These are phyloP conservation scores for Lepus oiostolus DNA, from an alignment of 2,797 vertebrate genomes.

Conservation along the genomic window DNA sequence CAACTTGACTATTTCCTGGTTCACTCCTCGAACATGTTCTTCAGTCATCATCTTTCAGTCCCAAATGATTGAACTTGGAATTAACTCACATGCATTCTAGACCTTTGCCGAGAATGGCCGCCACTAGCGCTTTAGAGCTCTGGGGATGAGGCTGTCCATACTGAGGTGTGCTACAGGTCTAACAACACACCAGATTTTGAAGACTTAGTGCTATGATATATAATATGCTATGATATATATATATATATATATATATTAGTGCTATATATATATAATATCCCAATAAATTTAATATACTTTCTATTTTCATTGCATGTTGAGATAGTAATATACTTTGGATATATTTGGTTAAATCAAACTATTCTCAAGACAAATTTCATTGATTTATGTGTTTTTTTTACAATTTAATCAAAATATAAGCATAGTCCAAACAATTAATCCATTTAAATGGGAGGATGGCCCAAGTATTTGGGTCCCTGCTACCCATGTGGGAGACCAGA, in stretches of 20 bases:
- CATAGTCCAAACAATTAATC: too few relatives aligned
- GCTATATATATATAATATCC: background rate
- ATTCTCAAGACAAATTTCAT: conserved; percentile 6
- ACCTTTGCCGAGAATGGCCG: background rate
- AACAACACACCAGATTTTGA: background rate
- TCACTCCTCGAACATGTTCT: background rate
- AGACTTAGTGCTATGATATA: background rate
- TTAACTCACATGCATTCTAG: background rate
- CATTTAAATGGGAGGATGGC: too few relatives aligned
- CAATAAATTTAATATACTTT: background rate
- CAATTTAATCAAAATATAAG: background rate
- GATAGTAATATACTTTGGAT: background rate
- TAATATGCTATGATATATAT: background rate
- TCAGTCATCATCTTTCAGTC: background rate
- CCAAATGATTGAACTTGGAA: background rate
- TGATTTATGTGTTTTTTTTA: background rate
- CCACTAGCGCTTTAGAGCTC: background rate
- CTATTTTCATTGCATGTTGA: background rate
- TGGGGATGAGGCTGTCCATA: background rate
- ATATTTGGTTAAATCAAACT: background rate
- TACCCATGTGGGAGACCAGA: too few relatives aligned
- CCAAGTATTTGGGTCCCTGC: too few relatives aligned
- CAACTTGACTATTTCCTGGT: background rate
- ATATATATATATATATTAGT: background rate
- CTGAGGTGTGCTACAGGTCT: background rate